A percentile compares a stretch with the other conserved stretches of the same genome.
These are phyloP conservation scores for Lophotriccus pileatus DNA, from an alignment of 2,797 vertebrate genomes.

Conservation along the genomic window DNA sequence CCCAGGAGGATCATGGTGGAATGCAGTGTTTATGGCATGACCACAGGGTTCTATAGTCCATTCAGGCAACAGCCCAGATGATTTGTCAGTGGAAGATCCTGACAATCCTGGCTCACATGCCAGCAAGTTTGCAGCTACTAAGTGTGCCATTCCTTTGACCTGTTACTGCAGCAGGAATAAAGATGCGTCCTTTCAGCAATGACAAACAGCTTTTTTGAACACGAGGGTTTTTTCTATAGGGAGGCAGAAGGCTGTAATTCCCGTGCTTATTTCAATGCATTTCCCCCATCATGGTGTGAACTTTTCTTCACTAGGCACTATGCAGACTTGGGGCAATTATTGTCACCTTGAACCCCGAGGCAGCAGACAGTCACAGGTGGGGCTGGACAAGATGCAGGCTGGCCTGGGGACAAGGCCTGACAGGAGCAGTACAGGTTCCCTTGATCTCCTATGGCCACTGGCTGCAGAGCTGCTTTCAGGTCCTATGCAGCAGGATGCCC, in stretches of 20 bases:
- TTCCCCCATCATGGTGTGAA: neutral
- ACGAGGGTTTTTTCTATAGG: rapidly evolving
- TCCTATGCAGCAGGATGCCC: neutral
- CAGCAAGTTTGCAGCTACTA: neutral
- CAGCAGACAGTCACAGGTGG: neutral
- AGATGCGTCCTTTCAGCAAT: neutral
- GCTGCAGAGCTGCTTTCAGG: neutral
- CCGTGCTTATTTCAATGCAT: neutral
- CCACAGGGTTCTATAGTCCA: neutral
- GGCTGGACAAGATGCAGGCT: neutral
- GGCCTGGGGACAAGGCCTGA: neutral
- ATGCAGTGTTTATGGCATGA: neutral
- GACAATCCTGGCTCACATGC: too few species aligned
- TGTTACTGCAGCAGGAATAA: neutral
- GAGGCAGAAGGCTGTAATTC: neutral
- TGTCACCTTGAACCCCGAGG: neutral
- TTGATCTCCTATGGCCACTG: neutral
- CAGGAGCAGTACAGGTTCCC: neutral
- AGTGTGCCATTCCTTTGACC: neutral
- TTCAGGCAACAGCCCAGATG: neutral
- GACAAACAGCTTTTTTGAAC: neutral
- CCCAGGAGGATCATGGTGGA: neutral
- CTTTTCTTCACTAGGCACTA: neutral
- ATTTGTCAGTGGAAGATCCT: neutral
- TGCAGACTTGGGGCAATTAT: neutral